Base-by-base conservation (phyloP, 2,113 vertebrate species). In the Aix galericulata region DNA sequence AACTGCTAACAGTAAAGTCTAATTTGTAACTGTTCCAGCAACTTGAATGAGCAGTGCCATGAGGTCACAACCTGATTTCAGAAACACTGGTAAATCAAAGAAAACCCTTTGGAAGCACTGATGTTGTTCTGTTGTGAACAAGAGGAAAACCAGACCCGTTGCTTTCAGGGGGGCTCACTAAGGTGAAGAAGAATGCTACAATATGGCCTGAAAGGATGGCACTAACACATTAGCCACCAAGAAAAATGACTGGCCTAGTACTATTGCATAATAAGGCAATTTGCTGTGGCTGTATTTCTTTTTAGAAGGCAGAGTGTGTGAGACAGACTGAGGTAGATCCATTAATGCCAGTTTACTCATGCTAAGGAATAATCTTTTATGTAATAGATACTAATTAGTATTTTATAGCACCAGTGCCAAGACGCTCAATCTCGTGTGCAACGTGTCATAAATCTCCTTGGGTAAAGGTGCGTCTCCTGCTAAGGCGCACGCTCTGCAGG, bases 291-390 rank as follows among this genome's bases (percentile, higher is more conserved):
- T 66, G 8, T 73, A 82, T 72, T 90, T 86, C 40, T 80, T 31
- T 73, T 94, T 62, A 82, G 68, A 88, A 88, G 40, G 56, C 59
- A 72, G 38, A 77, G 34, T 17, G 48, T 81, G 66, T 53, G 59
- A 66, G 67, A 46, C 36, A 93, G 63, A 56, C 52, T 34, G 52
- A 91, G 50, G 82, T 36, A 77, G 27, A 46, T 95, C 82, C 46
- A 90, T 74, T 88, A 91, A 78, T 86, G 68, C 18, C 73, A 88
- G 56, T 88, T 95, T 88, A 80, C 31, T 90, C 58, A 64, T 36
- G 38, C 50, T 94, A 82, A 82, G 62, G 88, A 82, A 84, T 25
- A 13, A 10, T 52, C 34, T 84, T 92, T 78, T 87, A 86, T 50
- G 34, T 84, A 84, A 75, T 56, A 71, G 29, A 40, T 25, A 13